Conservation (phyloP, 2,113 vertebrate genomes). For the Reinhardtius hippoglossoides region DNA sequence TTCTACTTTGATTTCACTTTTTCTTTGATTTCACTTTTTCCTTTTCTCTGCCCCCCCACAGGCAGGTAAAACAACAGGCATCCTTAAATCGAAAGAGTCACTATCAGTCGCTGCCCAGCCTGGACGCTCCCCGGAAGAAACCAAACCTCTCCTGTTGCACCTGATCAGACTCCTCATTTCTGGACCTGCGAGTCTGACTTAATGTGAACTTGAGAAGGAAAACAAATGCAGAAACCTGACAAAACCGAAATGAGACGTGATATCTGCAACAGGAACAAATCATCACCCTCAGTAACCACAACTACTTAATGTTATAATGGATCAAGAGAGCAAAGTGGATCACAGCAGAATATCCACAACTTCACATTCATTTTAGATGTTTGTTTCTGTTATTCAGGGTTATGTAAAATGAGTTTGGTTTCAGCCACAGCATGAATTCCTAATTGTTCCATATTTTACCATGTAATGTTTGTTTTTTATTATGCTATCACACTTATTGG, state of each 20-base stretch:
- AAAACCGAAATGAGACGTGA: conserved; percentile 15
- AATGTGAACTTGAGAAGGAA: conserved; percentile 17
- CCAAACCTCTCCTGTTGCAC: conserved; percentile 87
- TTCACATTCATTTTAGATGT: neutral
- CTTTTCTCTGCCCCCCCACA: conserved; percentile 63
- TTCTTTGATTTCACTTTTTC: neutral
- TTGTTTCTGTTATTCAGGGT: neutral
- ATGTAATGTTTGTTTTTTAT: conserved; percentile 1
- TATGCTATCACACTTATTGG: conserved; percentile 1
- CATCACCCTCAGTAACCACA: neutral
- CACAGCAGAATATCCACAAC: conserved; percentile 5
- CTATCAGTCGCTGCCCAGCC: conserved; percentile 81
- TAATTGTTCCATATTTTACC: neutral
- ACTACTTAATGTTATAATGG: neutral
- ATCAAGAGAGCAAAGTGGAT: conserved; percentile 10
- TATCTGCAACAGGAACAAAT: conserved; percentile 41
- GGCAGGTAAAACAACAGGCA: conserved; percentile 88
- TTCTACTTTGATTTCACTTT: too few relatives aligned
- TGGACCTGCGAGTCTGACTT: neutral
- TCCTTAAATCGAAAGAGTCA: conserved; percentile 75
- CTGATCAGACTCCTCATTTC: conserved; percentile 41
- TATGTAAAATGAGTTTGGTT: conserved; percentile 17
- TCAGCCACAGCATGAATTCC: neutral
- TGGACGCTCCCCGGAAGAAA: conserved; percentile 83
- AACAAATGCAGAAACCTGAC: conserved; percentile 16